Evolutionary conservation across 2,113 vertebrate species (phyloP).

Genomic region (Zeus faber): DNA sequence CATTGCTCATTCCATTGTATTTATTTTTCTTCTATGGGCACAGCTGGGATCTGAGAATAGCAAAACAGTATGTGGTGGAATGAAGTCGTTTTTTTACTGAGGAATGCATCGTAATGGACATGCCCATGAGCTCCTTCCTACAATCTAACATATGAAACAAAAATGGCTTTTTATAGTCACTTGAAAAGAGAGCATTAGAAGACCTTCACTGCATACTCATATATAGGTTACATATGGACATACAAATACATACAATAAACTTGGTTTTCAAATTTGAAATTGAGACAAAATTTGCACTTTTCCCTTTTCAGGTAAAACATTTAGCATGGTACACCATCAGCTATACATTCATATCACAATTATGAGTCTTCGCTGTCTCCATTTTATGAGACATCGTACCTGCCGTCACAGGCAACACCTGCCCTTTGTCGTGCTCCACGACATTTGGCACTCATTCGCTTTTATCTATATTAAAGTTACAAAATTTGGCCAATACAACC

Average conservation of each 20-base stretch:
- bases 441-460: slow-evolving; percentile 72
- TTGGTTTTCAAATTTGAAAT: slow-evolving; percentile 51
- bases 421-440: slow-evolving; percentile 47
- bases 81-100: slow-evolving; percentile 22
- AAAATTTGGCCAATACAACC: slow-evolving; percentile 50
- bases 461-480: slow-evolving; percentile 62
- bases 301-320: slow-evolving; percentile 55
- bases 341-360: slow-evolving; percentile 55
- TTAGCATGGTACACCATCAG: slow-evolving; percentile 53
- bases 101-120: slow-evolving; percentile 51
- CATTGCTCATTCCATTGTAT: no score
- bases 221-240: slow-evolving; percentile 64
- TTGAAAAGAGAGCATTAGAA: slow-evolving; percentile 62
- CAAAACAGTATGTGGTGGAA: no score
- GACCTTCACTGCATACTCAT: slow-evolving; percentile 62
- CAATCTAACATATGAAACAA: slow-evolving; percentile 54
- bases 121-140: slow-evolving; percentile 39
- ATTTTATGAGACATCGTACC: slow-evolving; percentile 38
- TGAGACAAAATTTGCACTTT: slow-evolving; percentile 58
- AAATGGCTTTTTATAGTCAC: slow-evolving; percentile 48
- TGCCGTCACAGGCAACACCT: slow-evolving; percentile 23
- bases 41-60: no score
- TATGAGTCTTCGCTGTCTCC: slow-evolving; percentile 39
- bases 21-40: no score
- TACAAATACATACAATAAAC: slow-evolving; percentile 63